These are phyloP conservation scores for Lasiurus cinereus DNA, from an alignment of 2,113 vertebrate genomes.

Conservation along the genomic window DNA sequence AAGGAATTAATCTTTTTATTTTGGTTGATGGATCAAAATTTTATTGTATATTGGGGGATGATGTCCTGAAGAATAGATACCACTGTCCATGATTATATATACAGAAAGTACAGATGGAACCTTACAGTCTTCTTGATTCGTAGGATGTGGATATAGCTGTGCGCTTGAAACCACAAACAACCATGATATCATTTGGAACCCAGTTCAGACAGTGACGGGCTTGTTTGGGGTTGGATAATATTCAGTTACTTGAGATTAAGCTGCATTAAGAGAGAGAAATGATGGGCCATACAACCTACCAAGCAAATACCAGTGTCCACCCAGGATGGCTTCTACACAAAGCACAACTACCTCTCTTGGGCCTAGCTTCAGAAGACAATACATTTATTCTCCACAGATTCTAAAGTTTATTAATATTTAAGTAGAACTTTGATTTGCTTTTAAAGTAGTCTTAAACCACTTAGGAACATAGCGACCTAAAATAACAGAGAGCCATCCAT, in stretches of 20 bases:
- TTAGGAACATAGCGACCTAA: not conserved
- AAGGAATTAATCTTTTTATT: not conserved
- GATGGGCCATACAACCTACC: not conserved
- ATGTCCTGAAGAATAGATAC: not conserved
- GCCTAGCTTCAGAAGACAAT: not conserved
- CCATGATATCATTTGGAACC: not conserved
- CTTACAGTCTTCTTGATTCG: not conserved
- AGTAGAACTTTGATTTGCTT: not conserved
- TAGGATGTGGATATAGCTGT: not conserved
- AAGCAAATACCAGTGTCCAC: not conserved
- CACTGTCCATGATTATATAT: not conserved
- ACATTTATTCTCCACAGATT: not conserved
- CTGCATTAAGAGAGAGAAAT: not conserved
- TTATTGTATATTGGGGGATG: not conserved
- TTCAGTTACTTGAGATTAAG: not conserved
- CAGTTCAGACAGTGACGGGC: not conserved
- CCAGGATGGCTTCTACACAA: not conserved
- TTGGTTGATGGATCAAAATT: not conserved
- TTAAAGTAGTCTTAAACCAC: slow-evolving; percentile 2
- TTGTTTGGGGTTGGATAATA: not conserved
- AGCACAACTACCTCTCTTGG: not conserved
- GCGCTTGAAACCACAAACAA: slow-evolving; percentile 2
- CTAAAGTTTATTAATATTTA: not conserved
- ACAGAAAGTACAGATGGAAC: not conserved
- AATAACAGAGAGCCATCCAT: not conserved